Percentiles rank a stretch among this genome's conserved stretches.
These are phyloP conservation scores for Drosophila novamexicana DNA, from an alignment of 1,140 invertebrate genomes.

Conservation along the genomic window DNA sequence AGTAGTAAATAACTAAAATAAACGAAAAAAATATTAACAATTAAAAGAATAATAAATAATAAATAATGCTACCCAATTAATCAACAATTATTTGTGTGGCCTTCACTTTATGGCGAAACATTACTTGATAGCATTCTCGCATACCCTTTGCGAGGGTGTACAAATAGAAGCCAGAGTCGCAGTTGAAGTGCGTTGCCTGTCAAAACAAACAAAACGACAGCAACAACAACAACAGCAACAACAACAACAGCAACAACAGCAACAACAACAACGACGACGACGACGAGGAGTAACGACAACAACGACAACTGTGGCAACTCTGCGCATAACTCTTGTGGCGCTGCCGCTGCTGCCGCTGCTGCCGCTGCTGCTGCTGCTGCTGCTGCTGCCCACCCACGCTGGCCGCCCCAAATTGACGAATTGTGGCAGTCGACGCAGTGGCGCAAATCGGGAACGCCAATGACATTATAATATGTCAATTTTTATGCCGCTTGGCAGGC, in stretches of 20 bases:
- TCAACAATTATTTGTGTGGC: too few species aligned
- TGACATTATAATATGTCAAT: slow-evolving; percentile 83
- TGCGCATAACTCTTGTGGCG: slow-evolving; percentile 28
- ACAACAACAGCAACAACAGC: slow-evolving; percentile 30
- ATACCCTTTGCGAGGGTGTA: slow-evolving; percentile 18
- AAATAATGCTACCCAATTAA: too few species aligned
- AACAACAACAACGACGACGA: slow-evolving; percentile 31
- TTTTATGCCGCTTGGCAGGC: slow-evolving; percentile 81
- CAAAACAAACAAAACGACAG: slow-evolving; percentile 58
- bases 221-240: slow-evolving; percentile 46
- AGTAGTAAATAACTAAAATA: too few species aligned
- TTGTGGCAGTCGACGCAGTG: slow-evolving; percentile 69
- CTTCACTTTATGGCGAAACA: too few species aligned
- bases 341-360: neutral
- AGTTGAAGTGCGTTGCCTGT: slow-evolving; percentile 49
- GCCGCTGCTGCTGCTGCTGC: neutral
- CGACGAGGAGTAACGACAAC: slow-evolving; percentile 1
- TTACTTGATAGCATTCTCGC: too few species aligned
- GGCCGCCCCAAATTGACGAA: slow-evolving; percentile 62
- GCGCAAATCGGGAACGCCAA: slow-evolving; percentile 80
- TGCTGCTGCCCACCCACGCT: slow-evolving; percentile 66
- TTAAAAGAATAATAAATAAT: too few species aligned
- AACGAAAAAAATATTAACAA: too few species aligned
- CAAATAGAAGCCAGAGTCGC: slow-evolving; percentile 19
- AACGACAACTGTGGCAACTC: slow-evolving; percentile 34